Evolutionary conservation across 2,797 vertebrate genomes (phyloP).

Genomic region (Syngnathus rostellatus): DNA sequence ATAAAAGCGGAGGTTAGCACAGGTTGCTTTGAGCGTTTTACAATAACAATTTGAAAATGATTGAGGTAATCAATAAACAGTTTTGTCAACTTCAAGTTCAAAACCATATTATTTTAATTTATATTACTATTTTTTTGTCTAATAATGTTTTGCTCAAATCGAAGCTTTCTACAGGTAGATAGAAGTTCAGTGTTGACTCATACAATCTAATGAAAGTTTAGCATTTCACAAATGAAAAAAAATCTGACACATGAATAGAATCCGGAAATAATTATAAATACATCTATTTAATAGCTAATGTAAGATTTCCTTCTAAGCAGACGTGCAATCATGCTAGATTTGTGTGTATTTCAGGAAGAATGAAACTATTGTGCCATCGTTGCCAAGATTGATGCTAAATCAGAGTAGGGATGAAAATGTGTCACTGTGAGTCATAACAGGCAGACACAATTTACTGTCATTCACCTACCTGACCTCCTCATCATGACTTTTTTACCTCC

Average conservation of each 20-base stretch:
- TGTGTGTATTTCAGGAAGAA: constrained; percentile 1
- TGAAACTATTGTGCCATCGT: neutral
- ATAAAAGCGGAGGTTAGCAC: constrained; percentile 24
- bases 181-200: neutral
- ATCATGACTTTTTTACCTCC: neutral
- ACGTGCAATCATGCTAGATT: neutral
- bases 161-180: too few relatives aligned
- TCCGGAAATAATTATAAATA: neutral
- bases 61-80: neutral
- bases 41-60: neutral
- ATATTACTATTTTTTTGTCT: neutral
- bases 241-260: neutral
- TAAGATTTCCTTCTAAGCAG: neutral
- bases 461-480: constrained; percentile 1
- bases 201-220: neutral
- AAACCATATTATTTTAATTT: neutral
- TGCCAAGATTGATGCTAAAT: neutral
- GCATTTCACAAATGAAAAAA: neutral
- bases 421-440: constrained; percentile 1
- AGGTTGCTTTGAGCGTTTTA: neutral
- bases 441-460: constrained; percentile 1
- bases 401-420: neutral
- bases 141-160: neutral
- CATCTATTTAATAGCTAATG: neutral
- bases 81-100: neutral